These are phyloP conservation scores for Parus major DNA, from an alignment of 2,113 vertebrate species.

Conservation along the genomic window DNA sequence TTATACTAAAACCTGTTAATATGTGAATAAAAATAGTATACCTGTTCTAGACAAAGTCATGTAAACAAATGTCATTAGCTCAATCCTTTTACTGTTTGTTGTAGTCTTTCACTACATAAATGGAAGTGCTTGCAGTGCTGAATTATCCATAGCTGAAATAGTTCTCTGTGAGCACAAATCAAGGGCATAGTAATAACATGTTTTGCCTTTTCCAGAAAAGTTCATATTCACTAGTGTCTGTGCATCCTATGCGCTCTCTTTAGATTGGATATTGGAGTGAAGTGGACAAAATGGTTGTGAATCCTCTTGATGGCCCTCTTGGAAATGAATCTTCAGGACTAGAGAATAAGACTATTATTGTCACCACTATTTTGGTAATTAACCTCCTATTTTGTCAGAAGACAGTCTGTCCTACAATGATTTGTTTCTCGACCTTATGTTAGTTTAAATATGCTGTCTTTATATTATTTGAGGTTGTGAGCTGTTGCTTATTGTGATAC, in stretches of 20 bases:
- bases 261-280: slow-evolving; percentile 99
- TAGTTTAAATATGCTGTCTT: not conserved
- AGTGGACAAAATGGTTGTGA: slow-evolving; percentile 97
- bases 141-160: not conserved
- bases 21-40: not conserved
- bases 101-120: not conserved
- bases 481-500: not conserved
- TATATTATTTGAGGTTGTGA: not conserved
- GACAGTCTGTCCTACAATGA: not conserved
- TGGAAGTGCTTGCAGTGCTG: not conserved
- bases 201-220: not conserved
- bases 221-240: not conserved
- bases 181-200: not conserved
- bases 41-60: not conserved
- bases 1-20: not conserved
- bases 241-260: slow-evolving; percentile 58
- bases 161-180: not conserved
- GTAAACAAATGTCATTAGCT: not conserved
- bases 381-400: slow-evolving; percentile 58
- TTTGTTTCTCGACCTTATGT: not conserved
- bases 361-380: slow-evolving; percentile 98
- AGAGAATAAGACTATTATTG: slow-evolving; percentile 98
- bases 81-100: not conserved
- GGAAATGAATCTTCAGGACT: slow-evolving; percentile 91
- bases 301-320: slow-evolving; percentile 87